Evolutionary conservation across 2,113 vertebrate species (phyloP).

Genomic region (Asarcornis scutulata): DNA sequence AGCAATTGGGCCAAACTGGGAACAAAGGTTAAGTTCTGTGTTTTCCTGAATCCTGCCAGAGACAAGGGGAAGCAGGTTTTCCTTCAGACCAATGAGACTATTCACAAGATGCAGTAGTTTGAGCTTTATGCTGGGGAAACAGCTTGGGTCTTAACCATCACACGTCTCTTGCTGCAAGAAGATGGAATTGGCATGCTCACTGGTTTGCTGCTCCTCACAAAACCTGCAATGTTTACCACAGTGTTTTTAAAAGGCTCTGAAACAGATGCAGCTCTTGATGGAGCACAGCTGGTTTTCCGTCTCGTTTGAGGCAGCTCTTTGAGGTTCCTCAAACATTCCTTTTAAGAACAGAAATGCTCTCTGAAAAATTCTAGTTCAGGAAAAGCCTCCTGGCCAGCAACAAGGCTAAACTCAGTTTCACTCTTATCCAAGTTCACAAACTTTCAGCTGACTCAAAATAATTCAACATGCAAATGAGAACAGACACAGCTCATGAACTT

Average conservation of each 20-base stretch:
- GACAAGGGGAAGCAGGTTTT: neutral
- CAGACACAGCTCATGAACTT: neutral
- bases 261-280: neutral
- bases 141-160: neutral
- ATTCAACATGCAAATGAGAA: neutral
- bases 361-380: neutral
- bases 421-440: neutral
- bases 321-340: neutral
- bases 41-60: neutral
- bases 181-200: neutral
- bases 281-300: neutral
- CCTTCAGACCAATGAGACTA: neutral
- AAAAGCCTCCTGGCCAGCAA: neutral
- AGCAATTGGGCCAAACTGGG: neutral
- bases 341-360: neutral
- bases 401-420: neutral
- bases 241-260: neutral
- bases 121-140: neutral
- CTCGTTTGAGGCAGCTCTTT: neutral
- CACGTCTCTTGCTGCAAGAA: neutral
- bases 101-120: neutral
- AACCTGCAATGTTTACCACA: neutral
- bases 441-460: neutral
- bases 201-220: neutral
- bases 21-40: neutral